phyloP scores from a whole-genome alignment of 2,113 vertebrate species.

The Protobothrops flavoviridis region DNA sequence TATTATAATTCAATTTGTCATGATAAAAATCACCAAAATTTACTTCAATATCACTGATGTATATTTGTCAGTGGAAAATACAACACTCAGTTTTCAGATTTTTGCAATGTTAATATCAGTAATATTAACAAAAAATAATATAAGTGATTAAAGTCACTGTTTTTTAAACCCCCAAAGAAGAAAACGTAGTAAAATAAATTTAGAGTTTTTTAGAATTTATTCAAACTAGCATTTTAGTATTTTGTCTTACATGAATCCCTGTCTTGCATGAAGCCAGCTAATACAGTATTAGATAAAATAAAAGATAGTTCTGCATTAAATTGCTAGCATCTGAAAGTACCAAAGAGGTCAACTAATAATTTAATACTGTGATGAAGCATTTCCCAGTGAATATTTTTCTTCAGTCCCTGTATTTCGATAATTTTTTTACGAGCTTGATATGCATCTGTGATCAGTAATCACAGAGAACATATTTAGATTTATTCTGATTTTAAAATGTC shows the following conservation, averaged over 20 bases:
- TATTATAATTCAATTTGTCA: slow-evolving; percentile 31
- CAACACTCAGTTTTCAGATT: slow-evolving; percentile 40
- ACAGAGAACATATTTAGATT: neutral
- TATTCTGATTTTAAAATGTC: neutral
- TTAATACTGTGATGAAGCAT: slow-evolving; percentile 51
- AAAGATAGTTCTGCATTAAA: slow-evolving; percentile 45
- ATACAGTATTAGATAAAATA: slow-evolving; percentile 44
- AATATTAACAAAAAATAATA: slow-evolving; percentile 47
- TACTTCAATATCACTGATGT: slow-evolving; percentile 38
- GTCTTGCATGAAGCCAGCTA: slow-evolving; percentile 35
- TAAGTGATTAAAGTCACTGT: slow-evolving; percentile 39
- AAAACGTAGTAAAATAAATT: slow-evolving; percentile 27
- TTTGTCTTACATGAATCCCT: slow-evolving; percentile 1
- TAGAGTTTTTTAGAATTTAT: neutral
- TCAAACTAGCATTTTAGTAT: slow-evolving; percentile 40
- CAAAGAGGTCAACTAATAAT: slow-evolving; percentile 7
- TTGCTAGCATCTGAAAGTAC: neutral
- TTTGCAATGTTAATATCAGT: slow-evolving; percentile 30
- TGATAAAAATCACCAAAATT: slow-evolving; percentile 37
- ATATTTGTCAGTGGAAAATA: slow-evolving; percentile 27
- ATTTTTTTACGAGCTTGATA: neutral
- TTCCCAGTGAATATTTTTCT: slow-evolving; percentile 30
- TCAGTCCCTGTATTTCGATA: slow-evolving; percentile 7
- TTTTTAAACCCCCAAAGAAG: slow-evolving; percentile 38
- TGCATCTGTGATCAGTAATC: neutral